phyloP scores from a whole-genome alignment of 1,140 invertebrate genomes.

The Drosophila neocordata region DNA sequence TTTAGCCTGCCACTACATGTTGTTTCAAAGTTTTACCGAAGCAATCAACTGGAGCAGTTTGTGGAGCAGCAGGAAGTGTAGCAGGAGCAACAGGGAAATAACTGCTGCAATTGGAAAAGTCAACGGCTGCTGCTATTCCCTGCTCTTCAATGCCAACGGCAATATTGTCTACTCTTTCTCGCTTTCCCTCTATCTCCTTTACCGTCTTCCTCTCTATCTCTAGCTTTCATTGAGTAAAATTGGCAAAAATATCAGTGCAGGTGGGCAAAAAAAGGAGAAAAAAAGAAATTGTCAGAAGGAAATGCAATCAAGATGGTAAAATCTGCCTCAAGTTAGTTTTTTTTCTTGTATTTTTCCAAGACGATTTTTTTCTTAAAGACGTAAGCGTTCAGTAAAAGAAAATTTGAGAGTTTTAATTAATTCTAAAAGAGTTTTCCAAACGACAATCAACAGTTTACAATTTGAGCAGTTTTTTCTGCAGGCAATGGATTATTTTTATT shows the following conservation, averaged over 20 bases:
- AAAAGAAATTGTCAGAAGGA: constrained; percentile 13
- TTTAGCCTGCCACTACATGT: constrained; percentile 41
- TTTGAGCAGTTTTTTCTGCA: too few species aligned
- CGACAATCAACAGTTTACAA: not conserved
- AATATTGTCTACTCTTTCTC: constrained; percentile 29
- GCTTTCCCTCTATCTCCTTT: not conserved
- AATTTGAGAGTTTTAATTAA: not conserved
- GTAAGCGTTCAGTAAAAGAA: not conserved
- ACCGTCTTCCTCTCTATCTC: not conserved
- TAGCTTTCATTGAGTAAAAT: constrained; percentile 33
- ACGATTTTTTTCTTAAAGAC: constrained; percentile 21
- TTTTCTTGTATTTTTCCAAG: constrained; percentile 13
- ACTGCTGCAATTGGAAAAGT: constrained; percentile 52
- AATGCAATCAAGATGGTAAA: constrained; percentile 50
- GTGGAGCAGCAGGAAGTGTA: not conserved
- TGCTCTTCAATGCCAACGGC: constrained; percentile 43
- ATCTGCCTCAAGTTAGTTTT: constrained; percentile 5
- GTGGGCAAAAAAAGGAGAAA: not conserved
- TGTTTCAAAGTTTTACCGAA: constrained; percentile 53
- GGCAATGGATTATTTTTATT: too few species aligned
- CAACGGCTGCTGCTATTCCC: constrained; percentile 29
- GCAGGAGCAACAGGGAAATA: not conserved
- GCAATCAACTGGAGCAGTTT: constrained; percentile 34
- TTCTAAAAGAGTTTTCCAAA: not conserved
- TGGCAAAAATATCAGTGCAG: constrained; percentile 36